Percentiles rank a stretch among this genome's conserved stretches.
phyloP scores from a whole-genome alignment of 2,113 vertebrate species.

The Polypterus senegalus region DNA sequence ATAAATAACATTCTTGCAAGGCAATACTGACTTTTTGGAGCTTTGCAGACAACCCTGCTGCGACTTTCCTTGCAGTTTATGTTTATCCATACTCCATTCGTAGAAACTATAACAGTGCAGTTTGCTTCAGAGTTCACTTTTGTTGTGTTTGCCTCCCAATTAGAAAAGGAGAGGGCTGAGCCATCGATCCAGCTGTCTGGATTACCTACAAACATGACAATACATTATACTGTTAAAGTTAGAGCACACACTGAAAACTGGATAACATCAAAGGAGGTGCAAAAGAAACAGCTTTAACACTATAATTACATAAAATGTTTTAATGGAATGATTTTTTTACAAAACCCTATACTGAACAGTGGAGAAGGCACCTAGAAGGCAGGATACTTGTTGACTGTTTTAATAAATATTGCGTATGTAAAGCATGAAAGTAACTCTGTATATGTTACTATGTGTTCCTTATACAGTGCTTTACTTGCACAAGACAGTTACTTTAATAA shows the following conservation, averaged over 20 bases:
- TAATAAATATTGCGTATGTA: too few relatives aligned
- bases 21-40: constrained; percentile 52
- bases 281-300: not conserved
- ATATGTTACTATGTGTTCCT: too few relatives aligned
- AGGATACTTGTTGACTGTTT: too few relatives aligned
- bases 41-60: constrained; percentile 80
- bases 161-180: constrained; percentile 53
- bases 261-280: not conserved
- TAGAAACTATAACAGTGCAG: constrained; percentile 63
- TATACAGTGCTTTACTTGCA: too few relatives aligned
- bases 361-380: too few relatives aligned
- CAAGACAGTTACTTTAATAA: too few relatives aligned
- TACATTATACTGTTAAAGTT: not conserved
- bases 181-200: constrained; percentile 63
- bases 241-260: not conserved
- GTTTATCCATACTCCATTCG: constrained; percentile 59
- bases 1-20: too few relatives aligned
- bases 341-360: too few relatives aligned
- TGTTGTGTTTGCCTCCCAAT: constrained; percentile 51
- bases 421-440: too few relatives aligned
- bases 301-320: too few relatives aligned
- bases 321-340: too few relatives aligned
- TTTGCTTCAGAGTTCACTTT: not conserved
- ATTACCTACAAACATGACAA: constrained; percentile 23
- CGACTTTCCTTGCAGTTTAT: constrained; percentile 49